These are phyloP conservation scores for Speoplatyrhinus poulsoni DNA, from an alignment of 2,113 vertebrate species.

Conservation along the genomic window DNA sequence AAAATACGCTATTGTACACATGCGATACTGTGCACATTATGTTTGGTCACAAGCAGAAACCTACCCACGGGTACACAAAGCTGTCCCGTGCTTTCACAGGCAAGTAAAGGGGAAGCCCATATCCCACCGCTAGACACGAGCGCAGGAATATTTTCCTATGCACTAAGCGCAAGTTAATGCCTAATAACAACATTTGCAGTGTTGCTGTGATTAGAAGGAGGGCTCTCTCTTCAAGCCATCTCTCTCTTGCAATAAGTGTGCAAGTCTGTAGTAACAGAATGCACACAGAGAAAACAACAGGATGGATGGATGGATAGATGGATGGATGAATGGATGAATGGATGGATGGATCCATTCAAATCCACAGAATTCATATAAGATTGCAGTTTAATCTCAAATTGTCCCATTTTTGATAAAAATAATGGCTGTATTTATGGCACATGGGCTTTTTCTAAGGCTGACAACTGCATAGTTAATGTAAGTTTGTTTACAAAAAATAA, in stretches of 20 bases:
- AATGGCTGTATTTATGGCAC: too few relatives aligned
- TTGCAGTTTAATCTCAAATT: too few relatives aligned
- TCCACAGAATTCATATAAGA: too few relatives aligned
- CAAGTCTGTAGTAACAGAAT: constrained; percentile 51
- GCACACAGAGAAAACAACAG: constrained; percentile 53
- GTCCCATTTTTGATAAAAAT: too few relatives aligned
- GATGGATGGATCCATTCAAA: neutral
- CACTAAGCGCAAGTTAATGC: constrained; percentile 53
- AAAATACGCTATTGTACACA: too few relatives aligned
- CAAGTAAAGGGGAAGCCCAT: constrained; percentile 22
- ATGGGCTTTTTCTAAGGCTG: too few relatives aligned
- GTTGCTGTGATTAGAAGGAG: constrained; percentile 41
- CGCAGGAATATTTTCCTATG: constrained; percentile 21
- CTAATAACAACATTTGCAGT: constrained; percentile 55
- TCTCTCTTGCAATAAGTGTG: constrained; percentile 12
- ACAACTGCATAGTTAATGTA: neutral
- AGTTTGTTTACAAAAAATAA: neutral
- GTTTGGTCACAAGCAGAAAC: constrained; percentile 12
- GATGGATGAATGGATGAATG: constrained; percentile 24
- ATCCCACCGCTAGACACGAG: constrained; percentile 27
- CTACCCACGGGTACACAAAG: constrained; percentile 34
- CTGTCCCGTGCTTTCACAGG: constrained; percentile 27
- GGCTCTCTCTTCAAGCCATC: constrained; percentile 42
- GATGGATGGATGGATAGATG: constrained; percentile 31
- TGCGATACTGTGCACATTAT: neutral